Evolutionary conservation across 2,113 vertebrate genomes (phyloP).

Genomic region (Dasypus novemcinctus): DNA sequence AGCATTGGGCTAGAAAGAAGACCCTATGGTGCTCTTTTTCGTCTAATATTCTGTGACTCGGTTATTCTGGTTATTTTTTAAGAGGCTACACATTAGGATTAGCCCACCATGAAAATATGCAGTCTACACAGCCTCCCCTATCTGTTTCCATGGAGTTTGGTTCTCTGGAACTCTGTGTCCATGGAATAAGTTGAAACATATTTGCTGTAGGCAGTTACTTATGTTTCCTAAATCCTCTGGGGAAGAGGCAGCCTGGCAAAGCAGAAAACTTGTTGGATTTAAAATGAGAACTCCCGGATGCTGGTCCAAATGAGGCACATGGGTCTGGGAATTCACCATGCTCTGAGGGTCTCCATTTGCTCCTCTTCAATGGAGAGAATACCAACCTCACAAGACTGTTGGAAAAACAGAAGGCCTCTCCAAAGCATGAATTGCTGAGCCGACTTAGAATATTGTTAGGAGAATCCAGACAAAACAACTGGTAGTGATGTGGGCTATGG

Average conservation of each 20-base stretch:
- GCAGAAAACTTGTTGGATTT: not conserved
- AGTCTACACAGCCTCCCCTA: not conserved
- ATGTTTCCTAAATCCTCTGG: constrained; percentile 14
- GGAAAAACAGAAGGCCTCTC: not conserved
- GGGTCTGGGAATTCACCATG: not conserved
- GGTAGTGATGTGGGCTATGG: too few relatives aligned
- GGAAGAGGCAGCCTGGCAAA: constrained; percentile 12
- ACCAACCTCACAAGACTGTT: not conserved
- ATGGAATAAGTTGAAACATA: constrained; percentile 55
- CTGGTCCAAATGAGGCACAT: not conserved
- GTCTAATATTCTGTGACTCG: not conserved
- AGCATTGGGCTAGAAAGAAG: not conserved
- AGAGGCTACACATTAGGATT: not conserved
- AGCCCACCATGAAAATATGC: not conserved
- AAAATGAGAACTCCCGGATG: not conserved
- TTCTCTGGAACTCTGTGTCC: constrained; percentile 55
- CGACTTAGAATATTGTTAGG: not conserved
- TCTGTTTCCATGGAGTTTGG: constrained; percentile 60
- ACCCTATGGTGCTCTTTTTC: not conserved
- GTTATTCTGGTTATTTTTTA: not conserved
- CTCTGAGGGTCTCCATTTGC: not conserved
- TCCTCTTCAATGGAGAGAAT: not conserved
- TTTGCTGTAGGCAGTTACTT: constrained; percentile 68
- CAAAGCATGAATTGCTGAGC: not conserved
- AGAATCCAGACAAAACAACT: not conserved